Evolutionary conservation across 2,113 vertebrate species (phyloP), one percentile per base, ranked within the genome.

Genomic region (Coryphaenoides rupestris): DNA sequence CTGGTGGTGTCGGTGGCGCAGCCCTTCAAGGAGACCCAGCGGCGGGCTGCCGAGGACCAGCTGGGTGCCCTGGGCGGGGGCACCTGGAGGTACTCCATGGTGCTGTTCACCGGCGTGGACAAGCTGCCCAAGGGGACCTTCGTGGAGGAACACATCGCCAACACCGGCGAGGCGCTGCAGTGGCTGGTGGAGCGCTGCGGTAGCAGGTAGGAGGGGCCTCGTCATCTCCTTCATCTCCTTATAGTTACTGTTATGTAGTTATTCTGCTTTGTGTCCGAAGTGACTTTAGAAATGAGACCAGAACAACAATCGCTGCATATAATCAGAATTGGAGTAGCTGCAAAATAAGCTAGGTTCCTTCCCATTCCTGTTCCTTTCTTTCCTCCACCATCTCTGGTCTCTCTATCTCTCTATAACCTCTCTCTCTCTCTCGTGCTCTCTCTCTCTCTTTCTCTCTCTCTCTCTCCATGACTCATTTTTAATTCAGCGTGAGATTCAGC

Each of bases 171-270:
- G 16, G 56, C 85, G 14, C 77, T 91, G 63, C 90, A 90, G 77
- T 86, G 86, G 86, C 71, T 91, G 71, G 89, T 91, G 81, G 88
- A 91, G 70, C 78, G 83, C 57, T 89, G 89, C 63, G 86, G 88
- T 24, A 89, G 84, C 86, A 88, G 89, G 75, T 90, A 15, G 21
- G 54, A 22, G 33, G 6, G 6, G 33, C 33, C 33, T 12, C 13
- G 33, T 10, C 13, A 12, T 40, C 33, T 40, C 13, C 9, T 40
- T 10, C 33, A 40, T n/a, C n/a, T n/a, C n/a, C n/a, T 40, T 40
- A 10, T 12, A 40, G 9, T 40, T 40, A 7, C 33, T n/a, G n/a
- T n/a, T n/a, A 84, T 6, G n/a, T 47, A 14, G 19, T 57, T 21
- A 52, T 74, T 21, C n/a, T 4, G 49, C 16, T 14, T 19, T 52